A percentile compares a stretch with the other conserved stretches of the same genome.
These are phyloP conservation scores for Pachyseris speciosa DNA, from an alignment of 64 coral and sea anemone species.

Conservation along the genomic window DNA sequence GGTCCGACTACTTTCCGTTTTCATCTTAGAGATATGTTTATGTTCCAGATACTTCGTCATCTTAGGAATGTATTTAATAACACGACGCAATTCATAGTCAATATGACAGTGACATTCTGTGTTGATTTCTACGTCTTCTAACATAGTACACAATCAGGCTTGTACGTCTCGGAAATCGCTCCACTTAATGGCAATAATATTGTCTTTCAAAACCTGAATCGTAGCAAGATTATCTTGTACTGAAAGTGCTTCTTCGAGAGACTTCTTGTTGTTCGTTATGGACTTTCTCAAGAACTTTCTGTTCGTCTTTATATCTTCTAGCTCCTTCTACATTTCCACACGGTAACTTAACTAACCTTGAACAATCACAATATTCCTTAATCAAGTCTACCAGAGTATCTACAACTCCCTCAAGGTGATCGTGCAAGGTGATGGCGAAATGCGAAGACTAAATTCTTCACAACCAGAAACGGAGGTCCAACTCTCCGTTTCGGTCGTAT, in stretches of 20 bases:
- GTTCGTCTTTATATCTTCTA: too few species aligned
- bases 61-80: neutral
- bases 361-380: neutral
- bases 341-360: neutral
- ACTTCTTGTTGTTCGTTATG: neutral
- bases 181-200: neutral
- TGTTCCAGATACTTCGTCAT: neutral
- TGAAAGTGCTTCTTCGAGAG: slow-evolving; percentile 1
- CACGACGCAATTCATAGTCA: slow-evolving; percentile 9
- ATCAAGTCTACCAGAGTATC: neutral
- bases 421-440: neutral
- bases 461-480: neutral
- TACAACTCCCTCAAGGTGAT: neutral
- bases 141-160: neutral
- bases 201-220: slow-evolving; percentile 3
- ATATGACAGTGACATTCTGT: neutral
- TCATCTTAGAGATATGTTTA: neutral
- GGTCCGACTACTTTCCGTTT: neutral
- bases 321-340: neutral
- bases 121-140: neutral
- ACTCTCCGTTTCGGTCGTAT: neutral
- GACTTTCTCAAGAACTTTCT: slow-evolving; percentile 9
- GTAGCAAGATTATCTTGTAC: neutral
- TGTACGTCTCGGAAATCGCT: neutral
- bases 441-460: neutral